Conservation (phyloP, 2,888 invertebrate genomes). For the Ligdia adustata region DNA sequence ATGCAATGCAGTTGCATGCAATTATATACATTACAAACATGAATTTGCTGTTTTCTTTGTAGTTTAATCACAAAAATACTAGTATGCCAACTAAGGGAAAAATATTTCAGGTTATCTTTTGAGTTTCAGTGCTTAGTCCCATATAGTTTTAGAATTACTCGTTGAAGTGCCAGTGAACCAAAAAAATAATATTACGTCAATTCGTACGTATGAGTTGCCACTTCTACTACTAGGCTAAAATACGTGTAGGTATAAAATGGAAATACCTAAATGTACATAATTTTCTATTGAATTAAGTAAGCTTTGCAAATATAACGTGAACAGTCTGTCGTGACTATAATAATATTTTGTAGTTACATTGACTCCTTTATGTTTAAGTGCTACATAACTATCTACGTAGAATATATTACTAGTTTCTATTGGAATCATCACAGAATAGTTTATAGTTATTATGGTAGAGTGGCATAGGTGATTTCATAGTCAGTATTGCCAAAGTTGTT, state of each 20-base stretch:
- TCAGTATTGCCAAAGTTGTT: neutral
- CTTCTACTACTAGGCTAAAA: no score
- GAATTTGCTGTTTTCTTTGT: no score
- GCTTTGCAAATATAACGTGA: slow-evolving; percentile 30
- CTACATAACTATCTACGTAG: slow-evolving; percentile 18
- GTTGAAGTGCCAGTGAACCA: no score
- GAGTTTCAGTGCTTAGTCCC: no score
- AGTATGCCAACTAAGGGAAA: no score
- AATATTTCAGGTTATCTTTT: no score
- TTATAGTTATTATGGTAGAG: slow-evolving; percentile 5
- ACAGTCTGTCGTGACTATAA: slow-evolving; percentile 44
- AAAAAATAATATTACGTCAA: no score
- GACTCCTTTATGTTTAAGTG: slow-evolving; percentile 39
- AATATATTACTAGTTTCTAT: neutral
- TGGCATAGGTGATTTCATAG: neutral
- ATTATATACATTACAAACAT: no score
- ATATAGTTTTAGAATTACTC: no score
- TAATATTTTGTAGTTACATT: slow-evolving; percentile 53
- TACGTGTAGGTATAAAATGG: neutral
- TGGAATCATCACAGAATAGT: slow-evolving; percentile 1
- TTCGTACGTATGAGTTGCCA: no score
- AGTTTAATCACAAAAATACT: no score
- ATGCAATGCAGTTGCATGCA: no score
- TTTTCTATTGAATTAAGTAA: slow-evolving; percentile 13
- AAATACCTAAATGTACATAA: slow-evolving; percentile 6